Evolutionary conservation across 2,797 vertebrate genomes (phyloP).

Genomic region (Hylomyscus alleni): DNA sequence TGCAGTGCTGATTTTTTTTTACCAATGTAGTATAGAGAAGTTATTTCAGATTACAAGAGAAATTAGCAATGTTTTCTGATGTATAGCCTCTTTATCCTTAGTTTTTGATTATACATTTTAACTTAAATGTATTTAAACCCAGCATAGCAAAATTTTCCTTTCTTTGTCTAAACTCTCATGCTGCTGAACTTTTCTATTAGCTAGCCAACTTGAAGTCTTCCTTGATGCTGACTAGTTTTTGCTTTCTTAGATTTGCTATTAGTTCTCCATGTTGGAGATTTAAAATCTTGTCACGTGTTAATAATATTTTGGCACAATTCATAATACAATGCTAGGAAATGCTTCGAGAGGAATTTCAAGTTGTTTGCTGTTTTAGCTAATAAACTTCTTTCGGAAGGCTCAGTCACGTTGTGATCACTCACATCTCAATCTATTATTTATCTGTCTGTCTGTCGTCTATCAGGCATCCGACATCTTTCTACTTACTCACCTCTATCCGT

Average conservation of each 20-base stretch:
- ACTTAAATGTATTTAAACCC: slow-evolving; percentile 2
- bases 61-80: slow-evolving; percentile 32
- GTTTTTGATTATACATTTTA: slow-evolving; percentile 3
- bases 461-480: neutral
- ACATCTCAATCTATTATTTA: neutral
- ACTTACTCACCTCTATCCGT: neutral
- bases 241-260: slow-evolving; percentile 32
- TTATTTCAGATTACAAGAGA: slow-evolving; percentile 67
- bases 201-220: slow-evolving; percentile 15
- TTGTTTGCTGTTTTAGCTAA: neutral
- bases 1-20: slow-evolving; percentile 17
- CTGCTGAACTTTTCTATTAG: neutral
- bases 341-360: neutral
- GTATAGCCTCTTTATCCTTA: slow-evolving; percentile 39
- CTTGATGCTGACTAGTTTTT: slow-evolving; percentile 1
- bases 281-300: slow-evolving; percentile 53
- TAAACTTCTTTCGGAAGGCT: neutral
- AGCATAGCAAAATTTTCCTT: neutral
- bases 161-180: neutral
- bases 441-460: neutral
- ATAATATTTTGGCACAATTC: slow-evolving; percentile 16
- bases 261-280: neutral
- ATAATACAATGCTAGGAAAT: slow-evolving; percentile 4
- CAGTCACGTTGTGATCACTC: neutral
- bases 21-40: slow-evolving; percentile 3